Conservation (phyloP, 2,113 vertebrate genomes). For the Petrocephalus microphthalmus region DNA sequence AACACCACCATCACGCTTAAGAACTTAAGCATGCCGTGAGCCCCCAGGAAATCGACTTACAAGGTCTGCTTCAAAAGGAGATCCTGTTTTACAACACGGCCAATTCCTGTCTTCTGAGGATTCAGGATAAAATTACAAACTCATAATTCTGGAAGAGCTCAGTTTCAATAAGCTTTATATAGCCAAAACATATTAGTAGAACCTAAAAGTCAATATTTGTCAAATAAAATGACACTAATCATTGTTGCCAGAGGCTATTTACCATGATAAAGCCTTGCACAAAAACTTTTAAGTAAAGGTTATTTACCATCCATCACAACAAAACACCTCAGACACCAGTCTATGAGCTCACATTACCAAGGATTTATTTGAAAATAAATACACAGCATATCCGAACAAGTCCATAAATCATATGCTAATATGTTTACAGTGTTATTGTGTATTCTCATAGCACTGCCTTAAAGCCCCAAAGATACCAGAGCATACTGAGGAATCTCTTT, state of each 20-base stretch:
- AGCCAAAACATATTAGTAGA: not conserved
- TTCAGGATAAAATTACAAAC: not conserved
- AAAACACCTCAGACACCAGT: not conserved
- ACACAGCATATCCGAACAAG: not conserved
- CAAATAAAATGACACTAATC: not conserved
- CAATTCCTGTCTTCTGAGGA: not conserved
- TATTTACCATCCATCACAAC: not conserved
- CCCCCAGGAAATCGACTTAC: constrained; percentile 4
- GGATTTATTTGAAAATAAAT: not conserved
- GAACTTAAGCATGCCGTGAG: not conserved
- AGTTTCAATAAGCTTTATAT: not conserved
- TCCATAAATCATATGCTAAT: not conserved
- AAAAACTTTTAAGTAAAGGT: not conserved
- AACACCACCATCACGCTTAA: not conserved
- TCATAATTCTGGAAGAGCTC: not conserved
- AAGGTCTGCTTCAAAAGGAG: constrained; percentile 5
- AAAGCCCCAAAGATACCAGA: not conserved
- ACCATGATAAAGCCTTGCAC: not conserved
- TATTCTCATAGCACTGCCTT: not conserved
- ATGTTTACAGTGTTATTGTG: not conserved
- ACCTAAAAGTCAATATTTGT: not conserved
- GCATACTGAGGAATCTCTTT: not conserved
- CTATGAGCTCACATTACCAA: not conserved
- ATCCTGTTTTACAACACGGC: not conserved
- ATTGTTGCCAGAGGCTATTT: not conserved